Conservation (phyloP, 2,888 invertebrate genomes). For the Acronicta psi region DNA sequence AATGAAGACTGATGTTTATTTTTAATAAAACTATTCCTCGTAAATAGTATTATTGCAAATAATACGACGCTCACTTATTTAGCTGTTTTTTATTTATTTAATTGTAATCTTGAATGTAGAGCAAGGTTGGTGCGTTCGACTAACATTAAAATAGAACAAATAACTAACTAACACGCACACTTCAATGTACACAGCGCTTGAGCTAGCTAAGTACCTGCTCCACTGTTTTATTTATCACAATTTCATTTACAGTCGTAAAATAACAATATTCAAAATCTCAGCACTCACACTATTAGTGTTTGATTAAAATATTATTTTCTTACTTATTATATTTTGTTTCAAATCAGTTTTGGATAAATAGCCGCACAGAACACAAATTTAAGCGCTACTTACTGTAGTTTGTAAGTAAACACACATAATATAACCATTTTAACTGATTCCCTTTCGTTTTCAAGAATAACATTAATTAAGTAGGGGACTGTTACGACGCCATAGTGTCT, state of each 20-base stretch:
- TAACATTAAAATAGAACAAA: slow-evolving; percentile 82
- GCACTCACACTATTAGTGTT: too few species aligned
- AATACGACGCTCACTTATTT: slow-evolving; percentile 53
- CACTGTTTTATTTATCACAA: slow-evolving; percentile 47
- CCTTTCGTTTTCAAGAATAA: not conserved
- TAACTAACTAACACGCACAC: slow-evolving; percentile 78
- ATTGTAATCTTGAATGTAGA: slow-evolving; percentile 82
- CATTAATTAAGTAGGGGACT: too few species aligned
- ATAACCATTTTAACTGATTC: too few species aligned
- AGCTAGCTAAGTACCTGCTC: slow-evolving; percentile 60
- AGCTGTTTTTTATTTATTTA: slow-evolving; percentile 69
- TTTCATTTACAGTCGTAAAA: slow-evolving; percentile 27
- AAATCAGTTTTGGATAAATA: too few species aligned
- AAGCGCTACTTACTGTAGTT: too few species aligned
- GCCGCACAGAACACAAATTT: too few species aligned
- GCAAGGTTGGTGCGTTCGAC: slow-evolving; percentile 82
- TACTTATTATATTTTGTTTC: too few species aligned
- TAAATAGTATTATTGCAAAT: slow-evolving; percentile 30
- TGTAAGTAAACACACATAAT: too few species aligned
- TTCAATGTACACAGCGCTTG: slow-evolving; percentile 64
- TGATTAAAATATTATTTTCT: too few species aligned
- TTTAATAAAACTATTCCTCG: slow-evolving; percentile 1
- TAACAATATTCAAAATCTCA: slow-evolving; percentile 15
- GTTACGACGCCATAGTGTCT: not conserved
- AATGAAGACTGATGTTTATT: too few species aligned